phyloP scores from a whole-genome alignment of 30 jellyfish, hydroid and myxozoan genomes.

The Rhopilema esculentum region DNA sequence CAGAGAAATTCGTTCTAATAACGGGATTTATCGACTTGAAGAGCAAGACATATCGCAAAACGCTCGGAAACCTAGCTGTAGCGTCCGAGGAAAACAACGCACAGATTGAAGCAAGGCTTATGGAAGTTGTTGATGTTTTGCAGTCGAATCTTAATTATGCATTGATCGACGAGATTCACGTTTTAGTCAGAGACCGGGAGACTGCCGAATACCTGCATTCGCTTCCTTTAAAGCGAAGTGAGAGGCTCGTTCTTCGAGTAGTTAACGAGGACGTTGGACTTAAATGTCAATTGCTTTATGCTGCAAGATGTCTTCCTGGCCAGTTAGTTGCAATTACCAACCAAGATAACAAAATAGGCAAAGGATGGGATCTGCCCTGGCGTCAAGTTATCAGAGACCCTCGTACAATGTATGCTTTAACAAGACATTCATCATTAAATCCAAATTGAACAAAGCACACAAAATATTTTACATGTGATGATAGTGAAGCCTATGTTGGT shows the following conservation, averaged over 20 bases:
- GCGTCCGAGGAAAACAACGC: neutral
- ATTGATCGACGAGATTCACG: too few relatives aligned
- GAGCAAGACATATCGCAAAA: neutral
- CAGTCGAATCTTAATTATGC: too few relatives aligned
- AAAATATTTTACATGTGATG: conserved; percentile 9
- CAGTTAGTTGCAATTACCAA: too few relatives aligned
- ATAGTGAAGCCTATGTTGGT: conserved; percentile 58
- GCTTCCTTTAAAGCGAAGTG: too few relatives aligned
- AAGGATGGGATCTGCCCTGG: conserved; percentile 7
- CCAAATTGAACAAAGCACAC: neutral
- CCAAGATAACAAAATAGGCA: too few relatives aligned
- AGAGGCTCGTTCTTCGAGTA: too few relatives aligned
- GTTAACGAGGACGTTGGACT: too few relatives aligned
- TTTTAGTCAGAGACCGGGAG: too few relatives aligned
- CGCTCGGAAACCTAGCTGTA: neutral
- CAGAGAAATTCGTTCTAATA: neutral
- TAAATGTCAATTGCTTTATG: too few relatives aligned
- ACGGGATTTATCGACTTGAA: conserved; percentile 7
- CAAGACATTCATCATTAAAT: conserved; percentile 21
- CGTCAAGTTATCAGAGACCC: neutral
- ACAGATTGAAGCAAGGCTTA: conserved; percentile 18
- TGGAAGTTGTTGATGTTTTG: too few relatives aligned
- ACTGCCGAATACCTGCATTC: too few relatives aligned
- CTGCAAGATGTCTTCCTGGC: too few relatives aligned
- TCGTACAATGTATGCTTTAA: conserved; percentile 25